Conservation (phyloP, 2,797 vertebrate species). For the Gobio occitaniae region DNA sequence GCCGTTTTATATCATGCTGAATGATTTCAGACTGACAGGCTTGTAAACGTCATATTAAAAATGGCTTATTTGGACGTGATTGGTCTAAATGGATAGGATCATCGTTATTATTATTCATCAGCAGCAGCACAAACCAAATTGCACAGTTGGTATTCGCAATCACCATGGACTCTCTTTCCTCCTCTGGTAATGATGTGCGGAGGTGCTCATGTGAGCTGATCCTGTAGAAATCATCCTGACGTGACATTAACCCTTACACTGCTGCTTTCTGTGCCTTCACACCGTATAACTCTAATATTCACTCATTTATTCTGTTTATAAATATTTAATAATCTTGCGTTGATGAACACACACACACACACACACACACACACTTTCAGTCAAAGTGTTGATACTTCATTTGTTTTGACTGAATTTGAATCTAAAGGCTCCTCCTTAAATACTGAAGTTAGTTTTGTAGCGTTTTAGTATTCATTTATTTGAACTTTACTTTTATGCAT, state of each 20-base stretch:
- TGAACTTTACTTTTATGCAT: neutral
- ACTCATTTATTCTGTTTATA: neutral
- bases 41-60: neutral
- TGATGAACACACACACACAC: no score
- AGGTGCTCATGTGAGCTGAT: neutral
- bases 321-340: neutral
- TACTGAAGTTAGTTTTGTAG: neutral
- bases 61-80: neutral
- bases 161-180: neutral
- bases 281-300: neutral
- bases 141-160: neutral
- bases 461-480: neutral
- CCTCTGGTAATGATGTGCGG: neutral
- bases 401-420: neutral
- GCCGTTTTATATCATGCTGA: neutral
- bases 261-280: neutral
- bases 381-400: neutral
- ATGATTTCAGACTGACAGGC: neutral
- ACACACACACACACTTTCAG: neutral
- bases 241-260: neutral
- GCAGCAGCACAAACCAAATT: neutral
- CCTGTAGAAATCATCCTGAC: neutral
- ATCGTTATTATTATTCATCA: neutral
- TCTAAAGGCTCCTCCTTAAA: neutral
- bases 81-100: neutral